Evolutionary conservation across 1,140 invertebrate species (phyloP).

Genomic region (honey bee (Apis mellifera)): DNA sequence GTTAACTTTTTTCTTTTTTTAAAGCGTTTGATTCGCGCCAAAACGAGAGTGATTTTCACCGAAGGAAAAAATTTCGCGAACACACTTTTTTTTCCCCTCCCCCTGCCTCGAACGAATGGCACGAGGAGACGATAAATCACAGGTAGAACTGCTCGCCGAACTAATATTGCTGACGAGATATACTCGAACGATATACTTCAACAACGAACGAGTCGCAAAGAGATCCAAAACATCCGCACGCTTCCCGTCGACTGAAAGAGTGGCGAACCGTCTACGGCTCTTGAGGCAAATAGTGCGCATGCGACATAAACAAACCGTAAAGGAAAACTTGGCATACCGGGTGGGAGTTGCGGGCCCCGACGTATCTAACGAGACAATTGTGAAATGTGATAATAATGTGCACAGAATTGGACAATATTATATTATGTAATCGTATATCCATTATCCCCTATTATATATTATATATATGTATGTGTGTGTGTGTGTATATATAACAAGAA

Average conservation of each 20-base stretch:
- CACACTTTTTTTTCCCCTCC: background rate
- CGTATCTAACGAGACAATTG: slow-evolving; percentile 39
- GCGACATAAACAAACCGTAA: slow-evolving; percentile 72
- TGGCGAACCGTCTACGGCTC: slow-evolving; percentile 46
- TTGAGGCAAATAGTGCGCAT: slow-evolving; percentile 64
- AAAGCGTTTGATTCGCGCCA: slow-evolving; percentile 30
- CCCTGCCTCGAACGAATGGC: too few species aligned
- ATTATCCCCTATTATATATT: too few species aligned
- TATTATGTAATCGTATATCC: background rate
- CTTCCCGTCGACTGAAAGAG: slow-evolving; percentile 69
- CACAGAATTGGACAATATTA: background rate
- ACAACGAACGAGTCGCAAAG: slow-evolving; percentile 33
- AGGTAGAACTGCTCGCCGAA: background rate
- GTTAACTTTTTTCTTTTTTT: background rate
- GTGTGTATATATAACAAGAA: too few species aligned
- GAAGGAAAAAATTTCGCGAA: background rate
- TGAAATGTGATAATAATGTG: slow-evolving; percentile 8
- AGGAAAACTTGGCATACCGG: slow-evolving; percentile 54
- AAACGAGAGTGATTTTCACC: background rate
- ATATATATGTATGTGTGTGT: too few species aligned
- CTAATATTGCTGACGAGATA: background rate
- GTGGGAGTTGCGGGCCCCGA: slow-evolving; percentile 35
- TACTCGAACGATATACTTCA: background rate
- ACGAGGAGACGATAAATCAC: background rate
- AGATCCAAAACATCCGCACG: slow-evolving; percentile 72